Base-by-base conservation (phyloP, 2,888 invertebrate species). In the Cotesia congregata region DNA sequence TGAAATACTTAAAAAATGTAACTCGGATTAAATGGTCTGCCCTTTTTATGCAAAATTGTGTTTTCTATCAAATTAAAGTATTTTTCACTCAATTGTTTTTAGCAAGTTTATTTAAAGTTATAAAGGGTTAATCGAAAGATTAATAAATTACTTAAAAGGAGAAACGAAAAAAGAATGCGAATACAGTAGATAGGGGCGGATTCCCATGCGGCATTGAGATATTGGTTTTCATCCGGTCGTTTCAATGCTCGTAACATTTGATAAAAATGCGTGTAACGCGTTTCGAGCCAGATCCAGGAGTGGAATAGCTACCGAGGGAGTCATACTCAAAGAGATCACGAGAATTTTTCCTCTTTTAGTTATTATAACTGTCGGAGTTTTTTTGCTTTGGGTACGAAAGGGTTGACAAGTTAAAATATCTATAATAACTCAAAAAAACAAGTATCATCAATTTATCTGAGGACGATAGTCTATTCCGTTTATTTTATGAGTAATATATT, bases 201-300 rank as follows among this genome's bases (percentile, higher is more conserved):
- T 86, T 87, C 89, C 86, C 88, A 82, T 82, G 86, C 80, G 89
- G 82, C 81, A 81, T 85, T 88, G 86, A 89, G 88, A 88, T 89
- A 88, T 89, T 88, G 89, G 88, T 89, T 89, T 89, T 89, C 88
- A 89, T 88, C 86, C 87, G 84, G 85, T 87, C 88, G 87, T 88
- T 89, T 85, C 86, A 84, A 82, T 82, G 87, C 86, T 88, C 89
- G 87, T 89, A 89, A 89, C 89, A 87, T 89, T 89, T 88, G 88
- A 89, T 89, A 89, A 89, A 89, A 89, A 89, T 88, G 89, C 88
- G 88, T 88, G 89, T 89, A 88, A 88, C 88, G 89, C 88, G 87
- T 84, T 77, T 85, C 85, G 83, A 81, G 75, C 81, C 80, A 83
- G 84, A 85, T 84, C 86, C 85, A 83, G 82, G 83, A 77, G 81